These are phyloP conservation scores for Bothrops alternatus DNA, from an alignment of 2,797 vertebrate species.

Conservation along the genomic window DNA sequence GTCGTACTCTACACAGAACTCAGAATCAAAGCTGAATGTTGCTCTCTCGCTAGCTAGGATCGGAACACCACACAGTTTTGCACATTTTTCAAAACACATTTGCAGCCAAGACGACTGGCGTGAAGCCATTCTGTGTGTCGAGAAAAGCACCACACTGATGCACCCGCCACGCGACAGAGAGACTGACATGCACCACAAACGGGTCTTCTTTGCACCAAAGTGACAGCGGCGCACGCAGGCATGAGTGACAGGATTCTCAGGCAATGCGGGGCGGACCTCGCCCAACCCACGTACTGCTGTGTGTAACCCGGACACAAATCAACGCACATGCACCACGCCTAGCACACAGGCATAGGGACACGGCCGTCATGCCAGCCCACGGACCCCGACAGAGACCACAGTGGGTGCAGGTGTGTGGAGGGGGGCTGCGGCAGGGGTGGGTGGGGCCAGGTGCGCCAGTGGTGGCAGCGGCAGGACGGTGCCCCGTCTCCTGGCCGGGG, in stretches of 20 bases:
- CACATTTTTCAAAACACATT: no score
- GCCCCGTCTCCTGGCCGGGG: constrained; percentile 54
- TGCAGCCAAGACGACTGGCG: not conserved
- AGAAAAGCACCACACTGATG: not conserved
- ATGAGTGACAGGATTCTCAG: rapidly evolving
- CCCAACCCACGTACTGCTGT: rapidly evolving
- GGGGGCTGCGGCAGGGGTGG: constrained; percentile 22
- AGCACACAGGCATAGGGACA: constrained; percentile 5
- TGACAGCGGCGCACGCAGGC: rapidly evolving
- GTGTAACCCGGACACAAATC: not conserved
- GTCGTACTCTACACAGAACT: not conserved
- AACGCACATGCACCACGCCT: not conserved
- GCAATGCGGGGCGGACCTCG: rapidly evolving
- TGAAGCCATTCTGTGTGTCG: not conserved
- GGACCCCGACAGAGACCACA: not conserved
- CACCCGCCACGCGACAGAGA: not conserved
- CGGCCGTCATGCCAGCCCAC: not conserved
- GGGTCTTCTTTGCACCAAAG: no score
- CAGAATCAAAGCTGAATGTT: not conserved
- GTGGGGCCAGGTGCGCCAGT: constrained; percentile 22
- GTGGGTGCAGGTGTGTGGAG: not conserved
- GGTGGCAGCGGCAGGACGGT: constrained; percentile 26
- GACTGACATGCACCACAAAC: not conserved
- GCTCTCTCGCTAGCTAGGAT: no score
- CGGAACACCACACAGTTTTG: not conserved